Evolutionary conservation across 1,140 invertebrate genomes (phyloP).

Genomic region (Zaprionus ornatus): DNA sequence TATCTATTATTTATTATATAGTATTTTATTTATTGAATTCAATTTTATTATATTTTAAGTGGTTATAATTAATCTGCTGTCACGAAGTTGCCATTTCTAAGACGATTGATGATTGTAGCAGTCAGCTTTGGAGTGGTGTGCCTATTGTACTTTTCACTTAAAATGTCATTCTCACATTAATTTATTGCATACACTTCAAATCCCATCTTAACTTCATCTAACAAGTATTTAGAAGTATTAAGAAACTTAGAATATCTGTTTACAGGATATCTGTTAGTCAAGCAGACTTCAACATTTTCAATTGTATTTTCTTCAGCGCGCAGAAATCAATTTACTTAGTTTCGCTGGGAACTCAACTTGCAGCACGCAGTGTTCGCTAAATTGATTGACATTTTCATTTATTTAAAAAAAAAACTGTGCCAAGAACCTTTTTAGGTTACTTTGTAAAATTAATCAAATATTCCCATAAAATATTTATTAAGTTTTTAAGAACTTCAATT

Average conservation of each 20-base stretch:
- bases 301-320: neutral
- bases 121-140: too few species aligned
- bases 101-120: too few species aligned
- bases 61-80: too few species aligned
- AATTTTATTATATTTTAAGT: too few species aligned
- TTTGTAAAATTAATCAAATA: neutral
- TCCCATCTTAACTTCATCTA: too few species aligned
- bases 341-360: neutral
- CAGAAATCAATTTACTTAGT: neutral
- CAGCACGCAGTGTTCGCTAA: neutral
- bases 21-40: too few species aligned
- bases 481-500: neutral
- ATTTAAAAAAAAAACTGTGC: neutral
- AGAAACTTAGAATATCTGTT: neutral
- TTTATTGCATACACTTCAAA: neutral
- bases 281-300: neutral
- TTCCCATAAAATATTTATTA: neutral
- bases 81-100: too few species aligned
- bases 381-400: constrained; percentile 6
- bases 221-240: too few species aligned
- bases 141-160: too few species aligned
- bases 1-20: too few species aligned
- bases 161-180: too few species aligned
- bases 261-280: neutral
- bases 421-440: neutral